These are phyloP conservation scores for Erpetoichthys calabaricus DNA, from an alignment of 2,797 vertebrate species.

Conservation along the genomic window DNA sequence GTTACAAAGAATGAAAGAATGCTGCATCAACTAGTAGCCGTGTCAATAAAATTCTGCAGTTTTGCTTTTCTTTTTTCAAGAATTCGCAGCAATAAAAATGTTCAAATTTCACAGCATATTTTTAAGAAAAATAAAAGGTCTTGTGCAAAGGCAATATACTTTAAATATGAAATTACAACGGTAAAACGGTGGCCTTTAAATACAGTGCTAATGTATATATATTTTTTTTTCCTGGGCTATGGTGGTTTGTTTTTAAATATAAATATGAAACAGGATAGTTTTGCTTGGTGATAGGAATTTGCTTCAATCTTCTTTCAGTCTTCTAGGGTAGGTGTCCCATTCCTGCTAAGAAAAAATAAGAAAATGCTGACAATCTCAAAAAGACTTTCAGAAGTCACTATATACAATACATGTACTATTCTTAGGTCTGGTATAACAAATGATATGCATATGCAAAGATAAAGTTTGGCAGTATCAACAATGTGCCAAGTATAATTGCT, in stretches of 20 bases:
- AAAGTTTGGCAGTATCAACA: too few relatives aligned
- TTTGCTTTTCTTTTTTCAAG: constrained; percentile 1
- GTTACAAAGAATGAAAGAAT: too few relatives aligned
- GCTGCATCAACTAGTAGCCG: too few relatives aligned
- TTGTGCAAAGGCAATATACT: constrained; percentile 71
- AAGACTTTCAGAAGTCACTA: too few relatives aligned
- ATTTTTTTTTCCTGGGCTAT: constrained; percentile 46
- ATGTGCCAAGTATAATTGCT: too few relatives aligned
- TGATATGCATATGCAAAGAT: too few relatives aligned
- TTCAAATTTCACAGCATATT: constrained; percentile 81
- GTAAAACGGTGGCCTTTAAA: constrained; percentile 59
- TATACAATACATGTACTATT: too few relatives aligned
- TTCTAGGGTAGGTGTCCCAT: constrained; percentile 72
- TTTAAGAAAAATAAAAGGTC: constrained; percentile 55
- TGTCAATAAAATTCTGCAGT: constrained; percentile 5
- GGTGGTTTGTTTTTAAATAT: constrained; percentile 74
- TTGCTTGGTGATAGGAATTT: constrained; percentile 55
- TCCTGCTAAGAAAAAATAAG: constrained; percentile 61
- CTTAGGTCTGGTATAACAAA: too few relatives aligned
- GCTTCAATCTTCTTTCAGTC: constrained; percentile 54
- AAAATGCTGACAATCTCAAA: constrained; percentile 21
- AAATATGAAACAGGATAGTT: constrained; percentile 66
- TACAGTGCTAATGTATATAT: constrained; percentile 72
- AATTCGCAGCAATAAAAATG: constrained; percentile 44
- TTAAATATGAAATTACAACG: constrained; percentile 42